These are phyloP conservation scores for Agrotis exclamationis DNA, from an alignment of 2,888 invertebrate species.

Conservation along the genomic window DNA sequence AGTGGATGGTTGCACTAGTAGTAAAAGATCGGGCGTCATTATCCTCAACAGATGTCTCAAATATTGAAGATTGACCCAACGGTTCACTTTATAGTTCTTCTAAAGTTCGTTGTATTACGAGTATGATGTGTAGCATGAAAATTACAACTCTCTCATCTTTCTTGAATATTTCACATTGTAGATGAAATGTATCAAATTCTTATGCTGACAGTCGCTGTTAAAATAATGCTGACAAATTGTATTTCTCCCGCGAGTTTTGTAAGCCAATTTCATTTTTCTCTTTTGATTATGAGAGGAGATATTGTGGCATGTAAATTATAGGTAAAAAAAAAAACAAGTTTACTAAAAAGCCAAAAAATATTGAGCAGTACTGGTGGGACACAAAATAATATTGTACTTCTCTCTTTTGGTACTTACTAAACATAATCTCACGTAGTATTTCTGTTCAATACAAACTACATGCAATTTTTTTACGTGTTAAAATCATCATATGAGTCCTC, in stretches of 20 bases:
- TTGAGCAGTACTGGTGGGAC: background rate
- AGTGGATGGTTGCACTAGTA: too few relatives aligned
- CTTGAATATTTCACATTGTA: background rate
- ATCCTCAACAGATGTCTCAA: too few relatives aligned
- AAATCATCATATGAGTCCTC: too few relatives aligned
- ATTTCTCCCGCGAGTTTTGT: background rate
- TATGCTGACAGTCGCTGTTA: background rate
- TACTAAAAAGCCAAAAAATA: background rate
- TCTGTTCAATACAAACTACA: background rate
- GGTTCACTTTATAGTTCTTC: too few relatives aligned
- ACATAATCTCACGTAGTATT: background rate
- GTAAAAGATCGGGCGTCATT: too few relatives aligned
- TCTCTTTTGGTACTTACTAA: background rate
- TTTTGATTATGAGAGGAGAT: background rate
- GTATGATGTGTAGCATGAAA: background rate
- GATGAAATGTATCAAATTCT: constrained; percentile 1
- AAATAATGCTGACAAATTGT: constrained; percentile 26
- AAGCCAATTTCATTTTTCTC: background rate
- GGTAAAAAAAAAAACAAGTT: too few relatives aligned
- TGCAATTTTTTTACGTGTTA: too few relatives aligned
- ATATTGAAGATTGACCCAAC: too few relatives aligned
- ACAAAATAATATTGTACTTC: constrained; percentile 6
- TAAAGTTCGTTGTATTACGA: background rate
- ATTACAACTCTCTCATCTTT: background rate
- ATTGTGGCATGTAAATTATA: background rate